These are phyloP conservation scores for Harpagoxenus sublaevis DNA, from an alignment of 2,888 invertebrate species.

Conservation along the genomic window DNA sequence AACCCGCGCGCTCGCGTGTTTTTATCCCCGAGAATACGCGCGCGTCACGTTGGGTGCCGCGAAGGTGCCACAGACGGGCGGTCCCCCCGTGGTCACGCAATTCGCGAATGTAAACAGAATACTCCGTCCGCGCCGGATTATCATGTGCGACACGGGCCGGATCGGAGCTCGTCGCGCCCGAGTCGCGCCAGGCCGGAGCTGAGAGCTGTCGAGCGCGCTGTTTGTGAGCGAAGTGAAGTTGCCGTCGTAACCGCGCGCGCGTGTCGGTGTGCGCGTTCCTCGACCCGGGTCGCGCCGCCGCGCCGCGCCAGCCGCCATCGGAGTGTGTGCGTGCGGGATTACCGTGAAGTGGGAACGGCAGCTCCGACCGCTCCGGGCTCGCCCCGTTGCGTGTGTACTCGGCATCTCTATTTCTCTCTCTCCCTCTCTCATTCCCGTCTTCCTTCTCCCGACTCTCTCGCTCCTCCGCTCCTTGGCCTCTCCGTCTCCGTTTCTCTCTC, in stretches of 20 bases:
- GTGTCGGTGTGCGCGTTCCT: background rate
- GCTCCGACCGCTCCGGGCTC: conserved; percentile 24
- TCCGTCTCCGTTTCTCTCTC: conserved; percentile 6
- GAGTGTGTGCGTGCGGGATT: conserved; percentile 7
- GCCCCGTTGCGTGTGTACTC: conserved; percentile 45
- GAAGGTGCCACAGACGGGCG: background rate
- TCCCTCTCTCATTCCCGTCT: background rate
- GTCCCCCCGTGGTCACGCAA: background rate
- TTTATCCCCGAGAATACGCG: background rate
- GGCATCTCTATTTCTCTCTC: background rate
- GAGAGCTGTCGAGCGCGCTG: background rate
- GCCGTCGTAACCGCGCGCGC: background rate
- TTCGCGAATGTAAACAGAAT: conserved; percentile 18
- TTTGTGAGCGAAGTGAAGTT: background rate
- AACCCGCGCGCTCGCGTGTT: background rate
- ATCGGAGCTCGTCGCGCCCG: background rate
- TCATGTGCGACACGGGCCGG: background rate
- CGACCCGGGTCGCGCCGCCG: conserved; percentile 18
- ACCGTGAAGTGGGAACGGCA: conserved; percentile 43
- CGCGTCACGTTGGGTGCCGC: background rate
- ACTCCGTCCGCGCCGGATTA: background rate
- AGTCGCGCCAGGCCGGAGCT: background rate
- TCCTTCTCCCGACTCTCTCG: conserved; percentile 5
- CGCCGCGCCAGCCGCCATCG: background rate
- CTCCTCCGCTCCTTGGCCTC: background rate